These are phyloP conservation scores for Mus pahari DNA, from an alignment of 2,113 vertebrate genomes.

Conservation along the genomic window DNA sequence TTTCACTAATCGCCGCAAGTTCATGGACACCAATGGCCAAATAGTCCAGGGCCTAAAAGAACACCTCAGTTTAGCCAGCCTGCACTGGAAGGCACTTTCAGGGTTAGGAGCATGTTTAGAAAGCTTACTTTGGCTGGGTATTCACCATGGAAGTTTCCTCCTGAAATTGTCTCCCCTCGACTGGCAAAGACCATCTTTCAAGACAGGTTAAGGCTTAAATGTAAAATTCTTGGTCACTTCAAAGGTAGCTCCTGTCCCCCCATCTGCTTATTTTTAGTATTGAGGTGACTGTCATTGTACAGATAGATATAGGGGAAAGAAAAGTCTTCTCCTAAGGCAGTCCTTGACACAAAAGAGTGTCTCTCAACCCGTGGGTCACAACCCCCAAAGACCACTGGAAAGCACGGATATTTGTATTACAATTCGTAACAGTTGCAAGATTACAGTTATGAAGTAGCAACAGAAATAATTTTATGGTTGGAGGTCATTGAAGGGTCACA, in stretches of 20 bases:
- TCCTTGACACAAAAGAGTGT: not conserved
- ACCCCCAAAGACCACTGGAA: not conserved
- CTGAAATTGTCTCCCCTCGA: conserved; percentile 97
- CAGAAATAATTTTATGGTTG: not conserved
- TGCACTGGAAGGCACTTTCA: not conserved
- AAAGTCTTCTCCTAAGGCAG: not conserved
- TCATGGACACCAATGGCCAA: conserved; percentile 97
- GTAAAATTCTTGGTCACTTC: not conserved
- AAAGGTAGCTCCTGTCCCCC: not conserved
- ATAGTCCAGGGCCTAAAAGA: conserved; percentile 91
- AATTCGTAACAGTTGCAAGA: not conserved
- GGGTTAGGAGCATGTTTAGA: not conserved
- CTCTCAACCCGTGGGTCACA: not conserved
- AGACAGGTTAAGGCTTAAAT: conserved; percentile 82
- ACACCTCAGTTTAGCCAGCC: not conserved
- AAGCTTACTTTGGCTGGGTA: conserved; percentile 93
- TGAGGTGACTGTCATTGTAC: not conserved
- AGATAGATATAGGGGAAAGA: not conserved
- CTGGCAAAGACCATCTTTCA: conserved; percentile 98
- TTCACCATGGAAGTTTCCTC: conserved; percentile 99
- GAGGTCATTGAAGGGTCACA: not conserved
- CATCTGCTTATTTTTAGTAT: not conserved
- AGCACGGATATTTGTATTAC: not conserved
- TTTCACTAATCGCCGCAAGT: conserved; percentile 96
- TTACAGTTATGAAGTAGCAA: not conserved